Percentiles rank a stretch among this genome's conserved stretches.
phyloP scores from a whole-genome alignment of 1,140 invertebrate species.

The Drosophila gunungcola region DNA sequence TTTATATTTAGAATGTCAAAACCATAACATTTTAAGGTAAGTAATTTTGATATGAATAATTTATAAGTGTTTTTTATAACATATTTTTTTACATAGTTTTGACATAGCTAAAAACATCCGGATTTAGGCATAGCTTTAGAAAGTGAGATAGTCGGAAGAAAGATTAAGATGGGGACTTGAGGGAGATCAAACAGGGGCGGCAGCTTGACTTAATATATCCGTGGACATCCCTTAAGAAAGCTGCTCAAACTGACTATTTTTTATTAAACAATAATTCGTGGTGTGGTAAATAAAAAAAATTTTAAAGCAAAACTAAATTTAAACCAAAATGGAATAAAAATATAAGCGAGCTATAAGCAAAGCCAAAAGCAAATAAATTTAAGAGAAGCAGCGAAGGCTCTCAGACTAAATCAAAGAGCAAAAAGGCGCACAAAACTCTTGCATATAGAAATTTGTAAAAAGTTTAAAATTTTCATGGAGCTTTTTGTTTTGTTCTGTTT shows the following conservation, averaged over 20 bases:
- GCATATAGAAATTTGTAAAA: slow-evolving; percentile 57
- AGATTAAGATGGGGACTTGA: neutral
- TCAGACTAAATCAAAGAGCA: slow-evolving; percentile 44
- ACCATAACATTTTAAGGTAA: too few species aligned
- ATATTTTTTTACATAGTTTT: neutral
- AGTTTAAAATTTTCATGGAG: slow-evolving; percentile 8
- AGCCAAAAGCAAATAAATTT: slow-evolving; percentile 47
- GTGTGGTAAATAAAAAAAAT: slow-evolving; percentile 47
- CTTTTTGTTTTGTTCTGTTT: slow-evolving; percentile 12
- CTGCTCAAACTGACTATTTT: slow-evolving; percentile 17
- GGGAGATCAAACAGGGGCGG: slow-evolving; percentile 7
- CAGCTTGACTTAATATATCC: slow-evolving; percentile 1
- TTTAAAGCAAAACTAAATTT: slow-evolving; percentile 23
- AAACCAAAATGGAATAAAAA: slow-evolving; percentile 33
- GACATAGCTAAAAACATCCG: neutral
- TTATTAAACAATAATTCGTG: slow-evolving; percentile 66
- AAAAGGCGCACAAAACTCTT: slow-evolving; percentile 56
- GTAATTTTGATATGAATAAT: too few species aligned
- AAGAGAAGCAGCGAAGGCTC: slow-evolving; percentile 27
- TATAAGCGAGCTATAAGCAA: slow-evolving; percentile 44
- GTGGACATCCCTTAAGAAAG: neutral
- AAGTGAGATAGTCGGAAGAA: neutral
- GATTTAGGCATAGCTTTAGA: neutral
- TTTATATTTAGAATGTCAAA: neutral
- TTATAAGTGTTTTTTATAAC: neutral